Base-by-base conservation (phyloP, 1,140 invertebrate genomes). In the Drosophila melanica region DNA sequence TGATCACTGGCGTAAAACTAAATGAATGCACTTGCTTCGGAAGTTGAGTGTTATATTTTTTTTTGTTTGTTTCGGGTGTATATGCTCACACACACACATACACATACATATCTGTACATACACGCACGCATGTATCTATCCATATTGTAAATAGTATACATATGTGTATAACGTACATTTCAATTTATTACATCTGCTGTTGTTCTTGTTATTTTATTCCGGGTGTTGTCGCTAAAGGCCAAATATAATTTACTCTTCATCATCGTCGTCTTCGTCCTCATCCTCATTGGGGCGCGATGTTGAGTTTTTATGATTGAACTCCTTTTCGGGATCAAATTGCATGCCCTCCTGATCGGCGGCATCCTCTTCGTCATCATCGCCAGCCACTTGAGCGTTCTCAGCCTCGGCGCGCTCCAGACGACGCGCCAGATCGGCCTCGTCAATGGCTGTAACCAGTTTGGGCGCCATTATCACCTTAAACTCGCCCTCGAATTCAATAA, bases 381-480 rank as follows among this genome's bases (percentile, higher is more conserved):
- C 96, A 76, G 96, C 96, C 12, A 99, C 97, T 93, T 99, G 98
- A 2, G 96, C 95, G 92, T 99, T 99, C 92, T 98, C 97, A 57
- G 96, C 94, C 92, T 99, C 98, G 10, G 98, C 95, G 60, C 96
- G 94, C 93, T 99, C 97, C 95, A 99, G 95, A 92, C 98, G 96
- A 91, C 96, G 94, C 12, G 97, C 96, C 69, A 99, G 93, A 92
- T 99, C 98, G 1, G 97, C 97, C 93, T 99, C 99, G 92, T 99
- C 99, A 10, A 97, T 96, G 53, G 99, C 98, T 20, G 99, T 99
- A 8, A 99, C 98, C 53, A 99, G 98, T 94, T 99, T 99, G 45
- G 98, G 98, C 96, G 97, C 96, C 96, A 98, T 98, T 92, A 98
- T 96, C 69, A 99, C 94, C 86, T 97, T 97, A 91, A 99, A 99